phyloP scores from a whole-genome alignment of 2,888 invertebrate species.

The Leptinotarsa peninsularis region DNA sequence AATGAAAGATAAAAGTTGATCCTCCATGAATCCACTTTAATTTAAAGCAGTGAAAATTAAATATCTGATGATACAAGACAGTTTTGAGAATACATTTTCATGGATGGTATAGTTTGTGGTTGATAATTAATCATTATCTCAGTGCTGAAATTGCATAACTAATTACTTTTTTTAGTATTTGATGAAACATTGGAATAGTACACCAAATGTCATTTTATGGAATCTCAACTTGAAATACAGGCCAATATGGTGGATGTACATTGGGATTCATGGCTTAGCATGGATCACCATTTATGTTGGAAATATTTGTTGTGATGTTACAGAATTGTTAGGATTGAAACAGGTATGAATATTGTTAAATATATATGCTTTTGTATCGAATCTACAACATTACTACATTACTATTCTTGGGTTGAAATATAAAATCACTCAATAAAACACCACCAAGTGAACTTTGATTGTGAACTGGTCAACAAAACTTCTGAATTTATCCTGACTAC shows the following conservation, averaged over 20 bases:
- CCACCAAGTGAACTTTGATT: too few relatives aligned
- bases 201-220: conserved; percentile 69
- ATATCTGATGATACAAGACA: too few relatives aligned
- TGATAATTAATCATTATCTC: too few relatives aligned
- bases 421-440: too few relatives aligned
- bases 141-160: neutral
- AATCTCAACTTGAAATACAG: conserved; percentile 67
- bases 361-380: neutral
- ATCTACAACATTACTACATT: neutral
- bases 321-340: conserved; percentile 73
- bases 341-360: conserved; percentile 63
- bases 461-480: too few relatives aligned
- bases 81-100: too few relatives aligned
- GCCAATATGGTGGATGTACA: conserved; percentile 68
- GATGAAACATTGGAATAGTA: conserved; percentile 68
- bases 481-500: too few relatives aligned
- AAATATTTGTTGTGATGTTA: conserved; percentile 73
- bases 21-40: too few relatives aligned
- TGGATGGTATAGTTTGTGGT: too few relatives aligned
- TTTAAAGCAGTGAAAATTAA: too few relatives aligned
- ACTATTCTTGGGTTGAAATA: neutral
- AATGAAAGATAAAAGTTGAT: too few relatives aligned
- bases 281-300: conserved; percentile 74
- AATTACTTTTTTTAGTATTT: conserved; percentile 62
- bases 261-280: conserved; percentile 67